phyloP scores from a whole-genome alignment of 2,888 invertebrate genomes.

The Hypomecis punctinalis region DNA sequence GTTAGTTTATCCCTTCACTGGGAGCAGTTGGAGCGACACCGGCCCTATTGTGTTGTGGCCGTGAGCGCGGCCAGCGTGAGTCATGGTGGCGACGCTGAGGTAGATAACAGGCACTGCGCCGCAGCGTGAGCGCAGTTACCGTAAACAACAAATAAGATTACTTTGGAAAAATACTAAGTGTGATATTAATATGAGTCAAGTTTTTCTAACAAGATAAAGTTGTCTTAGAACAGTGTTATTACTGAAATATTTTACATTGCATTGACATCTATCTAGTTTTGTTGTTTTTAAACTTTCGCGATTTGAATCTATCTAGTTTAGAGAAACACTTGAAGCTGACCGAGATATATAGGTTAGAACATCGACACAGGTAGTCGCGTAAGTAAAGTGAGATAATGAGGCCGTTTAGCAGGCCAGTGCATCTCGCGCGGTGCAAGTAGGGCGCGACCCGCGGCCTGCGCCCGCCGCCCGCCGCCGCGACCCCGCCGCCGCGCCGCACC shows the following conservation, averaged over 20 bases:
- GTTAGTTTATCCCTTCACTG: neutral
- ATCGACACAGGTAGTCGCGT: neutral
- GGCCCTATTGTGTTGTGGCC: conserved; percentile 6
- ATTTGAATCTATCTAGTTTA: too few relatives aligned
- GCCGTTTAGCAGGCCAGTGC: conserved; percentile 5
- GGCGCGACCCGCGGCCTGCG: conserved; percentile 37
- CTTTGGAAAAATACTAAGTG: too few relatives aligned
- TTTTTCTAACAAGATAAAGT: too few relatives aligned
- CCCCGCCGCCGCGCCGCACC: conserved; percentile 5
- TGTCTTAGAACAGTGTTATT: too few relatives aligned
- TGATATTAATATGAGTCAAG: too few relatives aligned
- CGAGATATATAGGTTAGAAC: too few relatives aligned
- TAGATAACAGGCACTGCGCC: conserved; percentile 19
- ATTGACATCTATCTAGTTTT: too few relatives aligned
- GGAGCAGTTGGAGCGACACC: neutral
- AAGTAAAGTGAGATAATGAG: neutral
- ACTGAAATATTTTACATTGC: too few relatives aligned
- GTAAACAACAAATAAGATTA: too few relatives aligned
- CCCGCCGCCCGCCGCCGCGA: conserved; percentile 41
- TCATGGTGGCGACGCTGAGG: neutral
- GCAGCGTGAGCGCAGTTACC: neutral
- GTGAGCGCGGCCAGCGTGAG: neutral
- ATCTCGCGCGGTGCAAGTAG: conserved; percentile 4
- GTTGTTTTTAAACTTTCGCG: too few relatives aligned
- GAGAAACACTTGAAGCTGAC: too few relatives aligned